Conservation (phyloP, 64 coral and sea anemone species). For the Acropora tenuis region DNA sequence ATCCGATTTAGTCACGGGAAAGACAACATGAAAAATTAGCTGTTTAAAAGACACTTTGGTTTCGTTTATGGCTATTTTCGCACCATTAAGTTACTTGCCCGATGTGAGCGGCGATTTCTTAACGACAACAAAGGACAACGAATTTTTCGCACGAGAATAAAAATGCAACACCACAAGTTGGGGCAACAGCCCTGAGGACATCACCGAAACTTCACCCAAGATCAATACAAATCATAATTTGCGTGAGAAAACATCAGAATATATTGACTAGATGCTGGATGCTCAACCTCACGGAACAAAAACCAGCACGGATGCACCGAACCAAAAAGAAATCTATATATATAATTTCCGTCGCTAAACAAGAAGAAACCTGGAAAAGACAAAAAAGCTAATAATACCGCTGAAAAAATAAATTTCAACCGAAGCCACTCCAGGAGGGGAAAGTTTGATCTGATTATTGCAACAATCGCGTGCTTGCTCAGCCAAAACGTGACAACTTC, state of each 20-base stretch:
- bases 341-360: neutral
- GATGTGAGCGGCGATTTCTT: too few species aligned
- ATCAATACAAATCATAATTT: neutral
- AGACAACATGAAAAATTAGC: neutral
- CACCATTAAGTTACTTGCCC: too few species aligned
- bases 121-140: too few species aligned
- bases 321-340: neutral
- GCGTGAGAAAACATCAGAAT: constrained; percentile 24
- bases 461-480: neutral
- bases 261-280: neutral
- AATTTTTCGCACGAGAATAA: too few species aligned
- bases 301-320: neutral
- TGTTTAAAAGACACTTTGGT: too few species aligned
- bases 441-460: neutral
- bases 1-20: neutral
- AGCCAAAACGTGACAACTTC: neutral
- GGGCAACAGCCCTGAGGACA: neutral
- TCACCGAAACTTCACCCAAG: neutral
- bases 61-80: too few species aligned
- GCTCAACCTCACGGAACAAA: constrained; percentile 30
- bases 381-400: neutral
- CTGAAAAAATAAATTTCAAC: neutral
- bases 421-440: neutral
- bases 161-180: neutral
- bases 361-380: neutral